Evolutionary conservation across 2,797 vertebrate species (phyloP).

Genomic region (Psittacula echo): DNA sequence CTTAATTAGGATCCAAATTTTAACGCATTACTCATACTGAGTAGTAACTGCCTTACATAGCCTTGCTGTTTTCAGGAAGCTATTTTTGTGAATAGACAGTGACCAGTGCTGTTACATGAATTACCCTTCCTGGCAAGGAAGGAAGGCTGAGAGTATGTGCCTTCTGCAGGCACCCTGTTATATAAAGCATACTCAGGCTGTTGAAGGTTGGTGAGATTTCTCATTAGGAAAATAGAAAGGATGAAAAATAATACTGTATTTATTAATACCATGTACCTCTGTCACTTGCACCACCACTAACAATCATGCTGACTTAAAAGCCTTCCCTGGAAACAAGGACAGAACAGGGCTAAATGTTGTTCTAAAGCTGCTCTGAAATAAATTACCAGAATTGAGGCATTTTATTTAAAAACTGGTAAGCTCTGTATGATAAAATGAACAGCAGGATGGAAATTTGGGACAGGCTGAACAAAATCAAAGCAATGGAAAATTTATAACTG

Average conservation of each 20-base stretch:
- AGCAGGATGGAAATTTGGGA: not conserved
- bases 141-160: not conserved
- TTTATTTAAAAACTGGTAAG: not conserved
- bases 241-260: not conserved
- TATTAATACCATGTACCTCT: not conserved
- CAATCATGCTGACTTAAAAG: not conserved
- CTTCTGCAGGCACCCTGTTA: not conserved
- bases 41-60: not conserved
- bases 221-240: not conserved
- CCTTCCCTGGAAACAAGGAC: not conserved
- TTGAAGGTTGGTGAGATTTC: not conserved
- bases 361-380: not conserved
- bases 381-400: not conserved
- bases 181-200: not conserved
- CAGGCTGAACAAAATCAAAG: not conserved
- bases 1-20: not conserved
- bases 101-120: not conserved
- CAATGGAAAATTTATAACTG: not conserved
- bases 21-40: not conserved
- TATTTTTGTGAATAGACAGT: not conserved
- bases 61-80: not conserved
- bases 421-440: not conserved
- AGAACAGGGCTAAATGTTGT: not conserved
- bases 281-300: not conserved
- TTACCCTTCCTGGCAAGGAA: not conserved